These are phyloP conservation scores for Dryadula phaetusa DNA, from an alignment of 2,888 invertebrate genomes.

Conservation along the genomic window DNA sequence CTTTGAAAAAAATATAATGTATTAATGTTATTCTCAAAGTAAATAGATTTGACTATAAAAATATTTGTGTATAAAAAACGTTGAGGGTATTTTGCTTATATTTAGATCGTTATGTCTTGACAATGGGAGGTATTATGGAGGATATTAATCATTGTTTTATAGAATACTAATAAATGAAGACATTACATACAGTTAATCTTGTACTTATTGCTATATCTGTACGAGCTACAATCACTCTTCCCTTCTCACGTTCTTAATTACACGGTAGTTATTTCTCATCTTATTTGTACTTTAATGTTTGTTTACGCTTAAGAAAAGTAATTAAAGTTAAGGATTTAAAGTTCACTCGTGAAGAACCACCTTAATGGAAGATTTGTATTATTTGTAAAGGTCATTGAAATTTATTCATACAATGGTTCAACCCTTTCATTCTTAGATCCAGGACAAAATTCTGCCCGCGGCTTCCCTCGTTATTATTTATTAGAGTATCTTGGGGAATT, in stretches of 20 bases:
- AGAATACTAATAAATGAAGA: background rate
- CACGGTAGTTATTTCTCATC: slow-evolving; percentile 2
- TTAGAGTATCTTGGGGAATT: background rate
- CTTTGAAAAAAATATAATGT: background rate
- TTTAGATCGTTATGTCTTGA: background rate
- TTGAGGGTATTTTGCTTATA: background rate
- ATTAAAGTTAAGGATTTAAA: slow-evolving; percentile 4
- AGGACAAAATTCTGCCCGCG: slow-evolving; percentile 8
- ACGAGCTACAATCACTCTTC: background rate
- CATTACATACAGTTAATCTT: background rate
- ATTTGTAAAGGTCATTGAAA: slow-evolving; percentile 10
- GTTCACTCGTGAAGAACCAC: slow-evolving; percentile 15
- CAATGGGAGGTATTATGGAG: too few relatives aligned
- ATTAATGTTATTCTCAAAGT: background rate
- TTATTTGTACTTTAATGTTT: background rate
- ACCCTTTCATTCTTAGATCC: slow-evolving; percentile 6
- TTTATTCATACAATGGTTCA: slow-evolving; percentile 2
- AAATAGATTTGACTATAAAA: background rate
- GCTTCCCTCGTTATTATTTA: background rate
- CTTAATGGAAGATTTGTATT: slow-evolving; percentile 17
- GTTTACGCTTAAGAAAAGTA: background rate
- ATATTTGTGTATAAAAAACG: background rate
- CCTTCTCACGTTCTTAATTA: background rate
- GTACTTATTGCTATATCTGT: background rate
- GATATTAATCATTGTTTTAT: too few relatives aligned